Percentiles rank a stretch among this genome's conserved stretches.
These are phyloP conservation scores for Dryas iulia DNA, from an alignment of 1,140 invertebrate species.

Conservation along the genomic window DNA sequence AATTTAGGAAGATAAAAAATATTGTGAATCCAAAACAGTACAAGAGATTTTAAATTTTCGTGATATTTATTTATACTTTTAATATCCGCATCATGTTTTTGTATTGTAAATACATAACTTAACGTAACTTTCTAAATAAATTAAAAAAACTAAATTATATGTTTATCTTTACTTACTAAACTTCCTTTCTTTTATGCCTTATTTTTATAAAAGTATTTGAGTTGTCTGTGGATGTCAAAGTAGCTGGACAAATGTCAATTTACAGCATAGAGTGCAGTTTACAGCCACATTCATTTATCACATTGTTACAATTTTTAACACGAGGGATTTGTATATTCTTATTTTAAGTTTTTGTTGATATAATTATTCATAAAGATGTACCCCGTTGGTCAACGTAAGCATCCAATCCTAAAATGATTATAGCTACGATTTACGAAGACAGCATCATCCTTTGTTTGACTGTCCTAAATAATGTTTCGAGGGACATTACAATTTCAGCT, in stretches of 20 bases:
- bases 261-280: conserved; percentile 46
- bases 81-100: not conserved
- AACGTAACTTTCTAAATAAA: not conserved
- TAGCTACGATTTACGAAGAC: conserved; percentile 40
- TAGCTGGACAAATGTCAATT: conserved; percentile 43
- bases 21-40: not conserved
- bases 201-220: not conserved
- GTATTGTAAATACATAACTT: not conserved
- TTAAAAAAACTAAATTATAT: not conserved
- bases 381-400: conserved; percentile 78
- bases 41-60: not conserved
- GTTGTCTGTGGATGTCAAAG: conserved; percentile 41
- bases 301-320: conserved; percentile 63
- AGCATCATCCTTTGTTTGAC: conserved; percentile 73
- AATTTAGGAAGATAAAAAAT: not conserved
- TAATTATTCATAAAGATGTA: conserved; percentile 65
- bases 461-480: conserved; percentile 69
- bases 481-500: conserved; percentile 20
- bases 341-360: conserved; percentile 63
- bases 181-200: not conserved
- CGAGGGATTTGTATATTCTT: conserved; percentile 61
- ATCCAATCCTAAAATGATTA: conserved; percentile 37
- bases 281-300: conserved; percentile 60
- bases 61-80: not conserved
- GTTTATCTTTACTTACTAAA: not conserved